These are phyloP conservation scores for Ceuthmochares aereus DNA, from an alignment of 2,113 vertebrate genomes.

Conservation along the genomic window DNA sequence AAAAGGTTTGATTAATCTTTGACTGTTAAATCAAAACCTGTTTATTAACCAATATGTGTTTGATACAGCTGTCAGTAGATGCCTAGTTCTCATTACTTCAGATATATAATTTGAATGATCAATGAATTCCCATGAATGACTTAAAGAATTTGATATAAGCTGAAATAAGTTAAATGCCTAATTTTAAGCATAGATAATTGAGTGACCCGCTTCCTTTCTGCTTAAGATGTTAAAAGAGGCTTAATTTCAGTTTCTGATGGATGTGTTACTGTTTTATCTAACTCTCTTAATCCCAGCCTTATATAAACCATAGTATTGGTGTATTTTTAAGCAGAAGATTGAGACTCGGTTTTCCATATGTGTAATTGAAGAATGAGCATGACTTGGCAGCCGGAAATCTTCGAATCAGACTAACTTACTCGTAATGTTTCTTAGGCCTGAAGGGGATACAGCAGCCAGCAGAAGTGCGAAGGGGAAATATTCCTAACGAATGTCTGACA, in stretches of 20 bases:
- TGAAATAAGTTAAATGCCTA: slow-evolving; percentile 49
- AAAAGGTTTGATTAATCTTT: background rate
- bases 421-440: background rate
- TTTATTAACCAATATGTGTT: background rate
- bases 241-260: slow-evolving; percentile 59
- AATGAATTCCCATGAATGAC: background rate
- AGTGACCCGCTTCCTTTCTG: slow-evolving; percentile 39
- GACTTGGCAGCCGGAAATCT: background rate
- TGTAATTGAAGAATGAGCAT: background rate
- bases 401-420: background rate
- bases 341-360: background rate
- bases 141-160: slow-evolving; percentile 25
- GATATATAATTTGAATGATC: background rate
- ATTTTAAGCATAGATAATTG: slow-evolving; percentile 42
- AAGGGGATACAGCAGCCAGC: background rate
- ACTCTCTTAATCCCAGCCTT: slow-evolving; percentile 17
- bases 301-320: background rate
- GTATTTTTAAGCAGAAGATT: background rate
- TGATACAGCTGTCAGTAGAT: background rate
- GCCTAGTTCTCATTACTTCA: background rate
- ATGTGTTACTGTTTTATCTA: slow-evolving; percentile 25
- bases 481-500: background rate
- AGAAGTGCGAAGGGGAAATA: background rate
- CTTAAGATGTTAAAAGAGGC: slow-evolving; percentile 29
- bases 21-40: background rate